phyloP scores from a whole-genome alignment of 2,113 vertebrate genomes.

The Rattus rattus region DNA sequence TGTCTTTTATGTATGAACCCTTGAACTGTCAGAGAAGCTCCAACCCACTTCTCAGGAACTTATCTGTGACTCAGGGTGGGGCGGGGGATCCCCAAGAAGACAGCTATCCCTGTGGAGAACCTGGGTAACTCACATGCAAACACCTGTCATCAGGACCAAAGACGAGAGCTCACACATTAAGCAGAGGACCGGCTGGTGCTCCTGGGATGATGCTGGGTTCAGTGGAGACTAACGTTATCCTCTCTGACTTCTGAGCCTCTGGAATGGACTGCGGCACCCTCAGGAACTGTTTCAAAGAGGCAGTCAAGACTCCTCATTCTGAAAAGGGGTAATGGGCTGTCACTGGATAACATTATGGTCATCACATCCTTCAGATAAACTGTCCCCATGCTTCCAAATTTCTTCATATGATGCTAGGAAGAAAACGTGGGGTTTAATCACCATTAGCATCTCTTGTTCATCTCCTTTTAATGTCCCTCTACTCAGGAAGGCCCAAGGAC shows the following conservation, averaged over 20 bases:
- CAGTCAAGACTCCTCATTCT: neutral
- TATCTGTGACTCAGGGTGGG: neutral
- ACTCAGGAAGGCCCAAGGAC: conserved; percentile 7
- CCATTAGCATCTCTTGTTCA: conserved; percentile 6
- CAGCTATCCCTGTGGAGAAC: neutral
- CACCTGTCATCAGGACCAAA: neutral
- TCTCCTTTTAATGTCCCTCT: neutral
- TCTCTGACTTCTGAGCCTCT: conserved; percentile 4
- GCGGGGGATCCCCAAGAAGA: neutral
- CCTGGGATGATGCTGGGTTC: neutral
- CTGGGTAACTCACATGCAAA: neutral
- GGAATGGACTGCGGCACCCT: no score
- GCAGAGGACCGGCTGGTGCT: no score
- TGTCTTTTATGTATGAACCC: neutral
- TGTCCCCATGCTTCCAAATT: conserved; percentile 8
- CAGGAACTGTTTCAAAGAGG: neutral
- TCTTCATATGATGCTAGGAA: conserved; percentile 11
- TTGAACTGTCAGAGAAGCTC: conserved; percentile 13
- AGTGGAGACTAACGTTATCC: neutral
- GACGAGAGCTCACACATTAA: neutral
- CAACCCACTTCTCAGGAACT: neutral
- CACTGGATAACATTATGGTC: neutral
- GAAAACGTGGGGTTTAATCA: neutral
- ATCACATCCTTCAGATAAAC: neutral
- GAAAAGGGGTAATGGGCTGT: neutral